Conservation (phyloP, 2,888 invertebrate species). For the Anticlea derivata region DNA sequence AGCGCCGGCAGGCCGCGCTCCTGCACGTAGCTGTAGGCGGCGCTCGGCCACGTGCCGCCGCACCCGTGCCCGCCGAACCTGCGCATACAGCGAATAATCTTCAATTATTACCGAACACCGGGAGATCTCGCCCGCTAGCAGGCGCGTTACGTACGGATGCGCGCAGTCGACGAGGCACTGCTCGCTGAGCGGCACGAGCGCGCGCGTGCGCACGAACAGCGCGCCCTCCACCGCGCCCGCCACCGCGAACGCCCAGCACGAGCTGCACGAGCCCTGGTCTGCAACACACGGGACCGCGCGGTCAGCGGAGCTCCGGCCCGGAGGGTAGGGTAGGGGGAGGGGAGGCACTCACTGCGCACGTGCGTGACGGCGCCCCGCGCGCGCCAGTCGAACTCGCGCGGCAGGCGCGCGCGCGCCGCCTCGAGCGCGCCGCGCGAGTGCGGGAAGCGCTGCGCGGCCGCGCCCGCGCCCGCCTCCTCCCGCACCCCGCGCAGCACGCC, state of each 20-base stretch:
- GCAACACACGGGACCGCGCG: conserved; percentile 20
- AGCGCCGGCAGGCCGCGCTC: conserved; percentile 59
- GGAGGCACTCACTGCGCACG: conserved; percentile 58
- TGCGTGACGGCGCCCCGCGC: conserved; percentile 63
- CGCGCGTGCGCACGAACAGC: conserved; percentile 58
- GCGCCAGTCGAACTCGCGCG: conserved; percentile 68
- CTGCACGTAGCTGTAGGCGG: conserved; percentile 64
- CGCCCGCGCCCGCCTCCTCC: conserved; percentile 8
- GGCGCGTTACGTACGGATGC: conserved; percentile 52
- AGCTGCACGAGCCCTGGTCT: conserved; percentile 64
- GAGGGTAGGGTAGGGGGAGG: neutral
- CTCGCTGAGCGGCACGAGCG: conserved; percentile 64
- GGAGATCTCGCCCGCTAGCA: no score
- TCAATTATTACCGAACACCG: no score
- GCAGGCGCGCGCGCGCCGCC: conserved; percentile 47
- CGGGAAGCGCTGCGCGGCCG: conserved; percentile 53
- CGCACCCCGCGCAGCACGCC: conserved; percentile 49
- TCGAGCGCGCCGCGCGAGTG: conserved; percentile 46
- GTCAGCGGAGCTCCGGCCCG: neutral
- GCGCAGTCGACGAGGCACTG: conserved; percentile 73
- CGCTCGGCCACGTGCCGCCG: conserved; percentile 64
- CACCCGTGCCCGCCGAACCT: conserved; percentile 66
- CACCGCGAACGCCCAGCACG: conserved; percentile 77
- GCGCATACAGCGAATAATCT: conserved; percentile 10
- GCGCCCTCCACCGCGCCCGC: conserved; percentile 74